phyloP scores from a whole-genome alignment of 2,797 vertebrate species.

The Pseudotriccus pelzelni region DNA sequence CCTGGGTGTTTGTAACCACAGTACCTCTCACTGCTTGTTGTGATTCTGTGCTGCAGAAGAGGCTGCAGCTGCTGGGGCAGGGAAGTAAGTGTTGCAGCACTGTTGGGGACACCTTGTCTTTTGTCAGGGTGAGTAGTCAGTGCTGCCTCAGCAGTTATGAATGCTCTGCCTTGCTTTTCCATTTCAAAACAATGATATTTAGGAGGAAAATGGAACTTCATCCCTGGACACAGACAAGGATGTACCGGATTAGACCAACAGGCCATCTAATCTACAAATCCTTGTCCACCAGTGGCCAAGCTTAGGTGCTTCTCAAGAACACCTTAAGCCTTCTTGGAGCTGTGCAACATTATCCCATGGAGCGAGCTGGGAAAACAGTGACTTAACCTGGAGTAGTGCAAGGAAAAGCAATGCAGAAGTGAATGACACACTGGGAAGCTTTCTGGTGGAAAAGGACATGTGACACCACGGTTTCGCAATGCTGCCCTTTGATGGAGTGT shows the following conservation, averaged over 20 bases:
- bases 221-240: background rate
- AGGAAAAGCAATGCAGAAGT: background rate
- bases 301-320: background rate
- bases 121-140: background rate
- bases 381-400: background rate
- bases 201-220: background rate
- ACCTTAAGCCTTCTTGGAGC: background rate
- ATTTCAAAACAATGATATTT: background rate
- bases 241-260: background rate
- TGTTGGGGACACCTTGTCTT: background rate
- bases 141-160: background rate
- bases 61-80: background rate
- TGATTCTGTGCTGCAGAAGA: background rate
- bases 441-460: background rate
- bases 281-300: background rate
- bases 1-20: background rate
- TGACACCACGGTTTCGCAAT: background rate
- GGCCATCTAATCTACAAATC: background rate
- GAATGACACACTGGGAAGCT: background rate
- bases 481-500: fast-evolving
- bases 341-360: background rate
- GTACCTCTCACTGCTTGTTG: background rate
- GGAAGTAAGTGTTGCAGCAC: background rate
- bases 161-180: background rate
- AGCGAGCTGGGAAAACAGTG: background rate